Base-by-base conservation (phyloP, 2,888 invertebrate genomes). In the Celastrina argiolus region DNA sequence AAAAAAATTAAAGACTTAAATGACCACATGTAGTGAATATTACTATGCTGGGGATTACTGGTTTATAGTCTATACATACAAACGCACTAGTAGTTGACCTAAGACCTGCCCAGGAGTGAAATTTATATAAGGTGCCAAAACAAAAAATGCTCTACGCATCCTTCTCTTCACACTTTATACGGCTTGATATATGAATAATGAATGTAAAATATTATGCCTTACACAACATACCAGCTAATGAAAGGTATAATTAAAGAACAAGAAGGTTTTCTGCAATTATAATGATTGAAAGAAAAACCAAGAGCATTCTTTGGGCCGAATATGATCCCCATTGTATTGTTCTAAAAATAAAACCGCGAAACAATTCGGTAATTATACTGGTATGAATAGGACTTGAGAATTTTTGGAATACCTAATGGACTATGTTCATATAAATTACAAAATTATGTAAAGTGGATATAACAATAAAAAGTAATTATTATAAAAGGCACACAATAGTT, bases 291-390 rank as follows among this genome's bases (percentile, higher is more conserved):
- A 6, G 31, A 58, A 56, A 31, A 28, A 56, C 31, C 58, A 31
- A n/a, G 58, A 8, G n/a, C n/a, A n/a, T 31, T 31, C 31, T 58
- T 31, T 31, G 12, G 31, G 26, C 58, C 31, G 28, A 58, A 16
- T 18, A 58, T 31, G 58, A 58, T 58, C 31, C 31, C 58, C 8
- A 31, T 58, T 28, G 28, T 31, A 58, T 58, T 58, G 31, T 58
- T n/a, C 58, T 58, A 16, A 58, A 58, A 58, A 58, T 31, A 31
- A 51, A 51, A 51, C 51, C 28, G 8, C 28, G 31, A 16, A 8
- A 16, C 31, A 58, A 58, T 58, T 58, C 31, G 31, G 58, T 31
- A 58, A 58, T 58, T 58, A 58, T 26, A 26, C 51, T 26, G 22
- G 12, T 26, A 51, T 51, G 51, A 51, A 51, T 51, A 51, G 51